Evolutionary conservation across 30 jellyfish, hydroid and myxozoan genomes (phyloP).

Genomic region (Sanderia malayensis): DNA sequence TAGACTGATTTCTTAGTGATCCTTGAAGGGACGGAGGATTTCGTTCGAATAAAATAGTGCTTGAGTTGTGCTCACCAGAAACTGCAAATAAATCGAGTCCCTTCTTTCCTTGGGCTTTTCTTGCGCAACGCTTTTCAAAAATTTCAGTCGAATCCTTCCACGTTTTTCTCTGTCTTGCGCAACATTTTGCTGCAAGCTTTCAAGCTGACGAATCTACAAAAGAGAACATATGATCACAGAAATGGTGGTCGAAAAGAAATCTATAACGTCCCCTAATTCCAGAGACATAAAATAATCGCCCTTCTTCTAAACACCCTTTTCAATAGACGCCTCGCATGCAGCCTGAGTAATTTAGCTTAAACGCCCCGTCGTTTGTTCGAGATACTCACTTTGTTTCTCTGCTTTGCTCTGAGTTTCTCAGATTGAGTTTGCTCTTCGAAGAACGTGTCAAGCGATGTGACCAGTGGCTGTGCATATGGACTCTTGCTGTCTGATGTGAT

Average conservation of each 20-base stretch:
- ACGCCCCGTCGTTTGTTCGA: no score
- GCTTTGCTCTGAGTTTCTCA: neutral
- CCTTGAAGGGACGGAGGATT: no score
- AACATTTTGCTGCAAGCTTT: neutral
- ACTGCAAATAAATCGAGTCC: slow-evolving; percentile 18
- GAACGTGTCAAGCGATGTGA: slow-evolving; percentile 26
- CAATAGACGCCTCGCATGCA: no score
- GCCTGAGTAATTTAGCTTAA: no score
- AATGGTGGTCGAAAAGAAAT: no score
- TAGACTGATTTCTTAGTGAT: no score
- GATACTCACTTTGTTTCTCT: no score
- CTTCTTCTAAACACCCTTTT: no score
- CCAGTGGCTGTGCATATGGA: slow-evolving; percentile 81
- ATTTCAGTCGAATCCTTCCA: slow-evolving; percentile 39
- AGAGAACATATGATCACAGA: no score
- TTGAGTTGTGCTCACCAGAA: slow-evolving; percentile 24
- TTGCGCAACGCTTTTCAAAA: slow-evolving; percentile 4
- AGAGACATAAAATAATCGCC: no score
- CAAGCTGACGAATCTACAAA: neutral
- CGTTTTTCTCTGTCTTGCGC: slow-evolving; percentile 11
- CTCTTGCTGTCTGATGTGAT: slow-evolving; percentile 59
- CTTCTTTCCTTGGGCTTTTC: slow-evolving; percentile 1
- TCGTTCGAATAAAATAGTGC: no score
- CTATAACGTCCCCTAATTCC: no score
- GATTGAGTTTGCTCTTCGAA: slow-evolving; percentile 20